Base-by-base conservation (phyloP, 1,140 invertebrate species). In the Drosophila persimilis region DNA sequence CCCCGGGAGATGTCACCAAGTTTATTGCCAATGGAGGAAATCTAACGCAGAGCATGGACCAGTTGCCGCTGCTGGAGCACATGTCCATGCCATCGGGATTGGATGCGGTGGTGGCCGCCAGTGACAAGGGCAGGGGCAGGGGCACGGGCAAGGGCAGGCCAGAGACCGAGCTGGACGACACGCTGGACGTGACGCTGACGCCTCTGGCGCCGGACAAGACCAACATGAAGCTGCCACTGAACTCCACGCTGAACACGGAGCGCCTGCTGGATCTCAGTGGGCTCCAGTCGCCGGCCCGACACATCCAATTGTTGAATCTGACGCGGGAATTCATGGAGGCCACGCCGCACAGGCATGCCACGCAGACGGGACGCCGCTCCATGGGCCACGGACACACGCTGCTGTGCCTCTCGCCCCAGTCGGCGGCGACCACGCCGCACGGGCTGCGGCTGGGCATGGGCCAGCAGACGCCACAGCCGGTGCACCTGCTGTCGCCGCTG, bases 181-280 rank as follows among this genome's bases (percentile, higher is more conserved):
- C 67, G 53, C 24, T 89, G 54, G 77, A 89, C 58, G 78, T 66
- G n/a, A 90, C 90, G 6, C 51, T 91, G 47, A 89, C 63, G 2
- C 57, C 78, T 15, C 41, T 90, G 69, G 73, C 90, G 2, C 88
- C 90, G 1, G 64, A 89, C 45, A 90, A 81, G 39, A 46, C 62
- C 13, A 67, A 73, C 47, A 90, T 91, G 90, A 91, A 90, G 60
- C 43, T 91, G 64, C 80, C 85, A 0, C 48, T 91, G 3, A 91
- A 90, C 26, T 91, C 90, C 1, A 91, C 90, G 0, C 52, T 91
- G 4, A 90, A 91, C 45, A 90, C 77, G 1, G 89, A 91, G 35
- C 63, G 79, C 1, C 53, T 91, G 29, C 53, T 91, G 31, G 88
- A 91, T 31, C 47, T 91, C 0, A 80, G 46, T 26, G 71, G 58